Percentiles rank a stretch among this genome's conserved stretches.
phyloP scores from a whole-genome alignment of 1,140 invertebrate species.

The Copidosoma floridanum region DNA sequence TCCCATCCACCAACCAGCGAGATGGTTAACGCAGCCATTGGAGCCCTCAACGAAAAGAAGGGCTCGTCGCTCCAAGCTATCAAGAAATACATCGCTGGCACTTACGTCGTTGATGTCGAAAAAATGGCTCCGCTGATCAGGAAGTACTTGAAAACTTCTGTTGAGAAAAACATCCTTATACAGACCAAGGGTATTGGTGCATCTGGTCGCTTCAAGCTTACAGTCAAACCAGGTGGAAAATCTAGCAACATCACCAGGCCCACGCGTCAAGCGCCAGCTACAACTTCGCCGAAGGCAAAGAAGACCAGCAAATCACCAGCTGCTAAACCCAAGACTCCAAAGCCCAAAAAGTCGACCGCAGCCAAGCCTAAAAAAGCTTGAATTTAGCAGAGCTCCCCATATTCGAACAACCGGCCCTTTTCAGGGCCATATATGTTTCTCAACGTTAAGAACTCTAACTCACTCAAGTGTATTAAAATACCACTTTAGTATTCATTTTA shows the following conservation, averaged over 20 bases:
- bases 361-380: too few relatives aligned
- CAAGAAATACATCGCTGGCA: conserved; percentile 58
- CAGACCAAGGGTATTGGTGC: conserved; percentile 55
- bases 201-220: conserved; percentile 53
- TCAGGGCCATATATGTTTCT: too few relatives aligned
- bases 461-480: too few relatives aligned
- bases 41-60: conserved; percentile 54
- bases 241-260: conserved; percentile 25
- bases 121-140: conserved; percentile 49
- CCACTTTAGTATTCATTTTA: too few relatives aligned
- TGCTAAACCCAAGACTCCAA: conserved; percentile 30
- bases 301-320: conserved; percentile 30
- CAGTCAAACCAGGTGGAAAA: conserved; percentile 19
- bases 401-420: too few relatives aligned
- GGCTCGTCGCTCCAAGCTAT: conserved; percentile 60
- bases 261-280: not conserved
- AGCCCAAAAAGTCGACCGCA: too few relatives aligned
- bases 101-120: conserved; percentile 55
- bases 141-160: conserved; percentile 51
- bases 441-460: too few relatives aligned
- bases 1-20: conserved; percentile 42
- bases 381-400: too few relatives aligned
- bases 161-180: conserved; percentile 43
- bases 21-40: conserved; percentile 58
- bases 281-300: conserved; percentile 30